A percentile compares a stretch with the other conserved stretches of the same genome.
phyloP scores from a whole-genome alignment of 2,888 invertebrate genomes.

The Nebria salina region DNA sequence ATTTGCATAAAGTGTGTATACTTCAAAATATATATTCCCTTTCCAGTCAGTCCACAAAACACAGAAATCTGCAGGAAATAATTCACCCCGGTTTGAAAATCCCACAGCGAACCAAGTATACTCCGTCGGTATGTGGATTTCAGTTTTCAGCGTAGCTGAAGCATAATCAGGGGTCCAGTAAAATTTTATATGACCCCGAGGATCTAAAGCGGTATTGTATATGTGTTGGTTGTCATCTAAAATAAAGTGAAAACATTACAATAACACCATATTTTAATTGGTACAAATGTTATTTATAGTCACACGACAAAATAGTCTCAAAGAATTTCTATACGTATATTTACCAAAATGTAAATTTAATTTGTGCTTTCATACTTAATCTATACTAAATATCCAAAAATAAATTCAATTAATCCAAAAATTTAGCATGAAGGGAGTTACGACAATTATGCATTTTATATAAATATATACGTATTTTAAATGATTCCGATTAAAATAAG shows the following conservation, averaged over 20 bases:
- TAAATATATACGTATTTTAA: too few relatives aligned
- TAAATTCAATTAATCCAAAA: too few relatives aligned
- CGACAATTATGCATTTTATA: too few relatives aligned
- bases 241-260: not conserved
- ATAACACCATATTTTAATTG: not conserved
- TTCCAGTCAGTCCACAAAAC: conserved; percentile 80
- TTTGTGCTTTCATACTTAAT: too few relatives aligned
- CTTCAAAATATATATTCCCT: conserved; percentile 68
- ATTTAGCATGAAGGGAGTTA: too few relatives aligned
- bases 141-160: conserved; percentile 62
- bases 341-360: too few relatives aligned
- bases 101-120: conserved; percentile 84
- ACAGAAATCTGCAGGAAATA: conserved; percentile 82
- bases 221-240: conserved; percentile 50
- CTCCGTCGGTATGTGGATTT: conserved; percentile 64
- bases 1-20: conserved; percentile 54
- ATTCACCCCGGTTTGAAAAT: conserved; percentile 83
- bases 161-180: conserved; percentile 65
- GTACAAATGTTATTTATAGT: too few relatives aligned
- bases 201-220: conserved; percentile 60
- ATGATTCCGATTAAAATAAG: too few relatives aligned
- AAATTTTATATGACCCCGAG: conserved; percentile 58
- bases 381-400: too few relatives aligned
- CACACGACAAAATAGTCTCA: too few relatives aligned
- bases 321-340: too few relatives aligned